Evolutionary conservation across 2,113 vertebrate species (phyloP), one percentile per base, ranked within the genome.

Genomic region (Tetrao urogallus): DNA sequence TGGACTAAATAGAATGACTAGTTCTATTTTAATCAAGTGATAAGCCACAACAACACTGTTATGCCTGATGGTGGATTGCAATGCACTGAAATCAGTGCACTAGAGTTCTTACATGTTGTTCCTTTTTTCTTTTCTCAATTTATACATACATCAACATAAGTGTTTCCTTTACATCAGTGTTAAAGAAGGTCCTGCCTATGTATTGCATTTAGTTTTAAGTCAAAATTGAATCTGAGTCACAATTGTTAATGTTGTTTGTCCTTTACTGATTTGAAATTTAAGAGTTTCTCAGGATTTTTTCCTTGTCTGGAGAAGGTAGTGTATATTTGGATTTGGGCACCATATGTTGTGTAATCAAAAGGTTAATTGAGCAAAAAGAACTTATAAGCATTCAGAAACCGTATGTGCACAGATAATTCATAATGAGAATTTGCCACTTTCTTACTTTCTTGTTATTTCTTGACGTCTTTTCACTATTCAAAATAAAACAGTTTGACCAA

Each of bases 51-150:
- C 2, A 5, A 77, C 70, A 12, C 56, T 56, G 16, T 78, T 52
- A 5, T 0, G 3, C 11, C 54, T 38, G 36, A 34, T 82, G 40
- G 34, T 73, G 43, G 48, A 12, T 83, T 80, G 24, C 40, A 80
- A 14, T 48, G 30, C 0, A 0, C 15, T 63, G 25, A 4, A 65
- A 42, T 13, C 28, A 64, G 5, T 52, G 14, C 25, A 17, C 8
- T 17, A 15, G 15, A 54, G 17, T 19, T 63, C 58, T 69, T 69
- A 58, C 13, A 3, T 58, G 8, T 6, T 2, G 3, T 32, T 69
- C 54, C 45, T 85, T 82, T 36, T 38, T 36, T 79, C 63, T 86
- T 70, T 43, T 78, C 32, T 78, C 11, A n/a, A 28, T n/a, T 58
- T 66, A 7, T 40, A 4, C 12, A 4, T 34, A 40, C 30, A 1